Evolutionary conservation across 2,888 invertebrate species (phyloP).

Genomic region (Carterocephalus palaemon): DNA sequence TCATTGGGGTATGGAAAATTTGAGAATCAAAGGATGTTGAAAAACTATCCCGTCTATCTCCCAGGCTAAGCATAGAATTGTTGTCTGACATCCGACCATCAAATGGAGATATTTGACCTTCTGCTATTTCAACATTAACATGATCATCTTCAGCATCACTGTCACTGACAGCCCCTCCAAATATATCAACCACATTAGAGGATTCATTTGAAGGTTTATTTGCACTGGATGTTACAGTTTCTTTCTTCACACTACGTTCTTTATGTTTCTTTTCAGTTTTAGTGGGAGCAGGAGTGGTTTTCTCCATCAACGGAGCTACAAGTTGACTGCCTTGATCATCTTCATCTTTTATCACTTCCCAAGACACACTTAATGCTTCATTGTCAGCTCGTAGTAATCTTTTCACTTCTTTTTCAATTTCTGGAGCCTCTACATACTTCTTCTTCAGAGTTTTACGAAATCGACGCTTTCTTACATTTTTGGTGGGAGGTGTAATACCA

Average conservation of each 20-base stretch:
- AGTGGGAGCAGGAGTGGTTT: slow-evolving; percentile 32
- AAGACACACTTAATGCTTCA: slow-evolving; percentile 92
- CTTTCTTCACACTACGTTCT: slow-evolving; percentile 37
- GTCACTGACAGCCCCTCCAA: slow-evolving; percentile 95
- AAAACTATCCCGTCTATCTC: slow-evolving; percentile 44
- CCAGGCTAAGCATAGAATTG: slow-evolving; percentile 52
- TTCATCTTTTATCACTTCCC: slow-evolving; percentile 94
- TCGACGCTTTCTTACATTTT: slow-evolving; percentile 94
- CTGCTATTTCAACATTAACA: slow-evolving; percentile 88
- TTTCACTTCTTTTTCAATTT: slow-evolving; percentile 98
- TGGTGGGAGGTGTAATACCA: slow-evolving; percentile 96
- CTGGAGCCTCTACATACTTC: slow-evolving; percentile 97
- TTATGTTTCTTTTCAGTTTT: slow-evolving; percentile 62
- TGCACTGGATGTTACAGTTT: slow-evolving; percentile 31
- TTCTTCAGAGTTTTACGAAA: slow-evolving; percentile 97
- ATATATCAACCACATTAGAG: slow-evolving; percentile 84
- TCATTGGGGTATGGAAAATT: slow-evolving; percentile 45
- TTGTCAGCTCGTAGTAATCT: slow-evolving; percentile 93
- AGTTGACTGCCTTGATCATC: slow-evolving; percentile 80
- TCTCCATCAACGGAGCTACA: slow-evolving; percentile 40
- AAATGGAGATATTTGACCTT: slow-evolving; percentile 85
- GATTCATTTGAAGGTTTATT: slow-evolving; percentile 42
- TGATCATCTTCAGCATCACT: slow-evolving; percentile 90
- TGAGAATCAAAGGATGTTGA: slow-evolving; percentile 61
- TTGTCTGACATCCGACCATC: slow-evolving; percentile 85